phyloP scores from a whole-genome alignment of 2,113 vertebrate genomes.

The Trematocara nigrifrons region DNA sequence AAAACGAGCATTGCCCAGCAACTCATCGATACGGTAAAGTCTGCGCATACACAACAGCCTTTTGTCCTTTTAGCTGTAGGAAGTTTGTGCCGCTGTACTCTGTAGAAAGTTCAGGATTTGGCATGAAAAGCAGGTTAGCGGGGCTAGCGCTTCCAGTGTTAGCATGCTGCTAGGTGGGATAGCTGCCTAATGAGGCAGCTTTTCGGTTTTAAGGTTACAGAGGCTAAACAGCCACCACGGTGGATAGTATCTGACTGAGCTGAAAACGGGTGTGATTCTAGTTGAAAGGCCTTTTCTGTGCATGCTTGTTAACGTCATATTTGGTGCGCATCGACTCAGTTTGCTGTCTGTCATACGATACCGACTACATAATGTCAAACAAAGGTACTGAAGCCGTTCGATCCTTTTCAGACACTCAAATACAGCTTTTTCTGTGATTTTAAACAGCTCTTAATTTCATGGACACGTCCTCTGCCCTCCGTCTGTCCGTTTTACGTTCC shows the following conservation, averaged over 20 bases:
- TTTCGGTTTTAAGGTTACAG: not conserved
- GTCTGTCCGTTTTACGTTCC: not conserved
- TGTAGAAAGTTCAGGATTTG: slow-evolving; percentile 5
- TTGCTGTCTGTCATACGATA: not conserved
- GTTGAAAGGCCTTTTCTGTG: not conserved
- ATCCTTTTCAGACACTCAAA: not conserved
- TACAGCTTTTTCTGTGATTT: not conserved
- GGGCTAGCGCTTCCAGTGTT: slow-evolving; percentile 36
- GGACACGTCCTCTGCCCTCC: not conserved
- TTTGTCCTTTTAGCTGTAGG: not conserved
- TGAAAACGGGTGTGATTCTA: not conserved
- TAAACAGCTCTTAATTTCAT: not conserved
- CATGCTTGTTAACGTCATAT: not conserved
- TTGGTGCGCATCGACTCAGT: not conserved
- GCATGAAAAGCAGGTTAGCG: slow-evolving; percentile 6
- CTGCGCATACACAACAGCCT: not conserved
- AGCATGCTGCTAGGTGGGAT: slow-evolving; percentile 43
- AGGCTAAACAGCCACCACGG: not conserved
- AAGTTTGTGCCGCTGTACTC: not conserved
- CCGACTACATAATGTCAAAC: not conserved
- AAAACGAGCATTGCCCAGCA: slow-evolving; percentile 32
- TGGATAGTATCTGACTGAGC: not conserved
- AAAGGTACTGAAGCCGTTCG: not conserved
- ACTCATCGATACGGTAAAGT: slow-evolving; percentile 48
- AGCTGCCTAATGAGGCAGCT: slow-evolving; percentile 43